Evolutionary conservation across 2,888 invertebrate species (phyloP).

Genomic region (Lepidochitona cinerea): DNA sequence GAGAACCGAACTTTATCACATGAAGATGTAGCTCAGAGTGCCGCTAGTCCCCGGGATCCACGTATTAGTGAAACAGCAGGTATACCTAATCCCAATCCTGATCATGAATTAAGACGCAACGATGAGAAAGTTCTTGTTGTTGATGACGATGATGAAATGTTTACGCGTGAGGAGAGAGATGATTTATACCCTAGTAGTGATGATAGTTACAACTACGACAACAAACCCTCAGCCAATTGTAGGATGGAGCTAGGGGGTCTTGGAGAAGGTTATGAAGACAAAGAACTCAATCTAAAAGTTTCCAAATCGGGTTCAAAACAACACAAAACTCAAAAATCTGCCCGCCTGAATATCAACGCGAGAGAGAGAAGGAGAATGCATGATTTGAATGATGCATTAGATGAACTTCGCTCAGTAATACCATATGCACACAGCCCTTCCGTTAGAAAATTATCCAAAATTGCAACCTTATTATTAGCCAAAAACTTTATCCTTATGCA

Average conservation of each 20-base stretch:
- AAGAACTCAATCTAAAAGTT: slow-evolving; percentile 11
- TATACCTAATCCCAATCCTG: not conserved
- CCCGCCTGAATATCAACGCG: slow-evolving; percentile 70
- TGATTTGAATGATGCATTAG: slow-evolving; percentile 72
- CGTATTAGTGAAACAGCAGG: not conserved
- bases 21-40: too few species aligned
- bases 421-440: slow-evolving; percentile 71
- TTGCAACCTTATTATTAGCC: slow-evolving; percentile 68
- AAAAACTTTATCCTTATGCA: slow-evolving; percentile 71
- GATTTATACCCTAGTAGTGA: slow-evolving; percentile 27
- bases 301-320: slow-evolving; percentile 30
- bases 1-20: too few species aligned
- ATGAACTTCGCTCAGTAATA: slow-evolving; percentile 68
- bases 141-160: slow-evolving; percentile 14
- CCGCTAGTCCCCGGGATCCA: not conserved
- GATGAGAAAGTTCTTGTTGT: slow-evolving; percentile 4
- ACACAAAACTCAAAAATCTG: slow-evolving; percentile 40
- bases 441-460: slow-evolving; percentile 70
- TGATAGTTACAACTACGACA: slow-evolving; percentile 18
- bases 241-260: not conserved
- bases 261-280: slow-evolving; percentile 31
- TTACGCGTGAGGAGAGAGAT: not conserved
- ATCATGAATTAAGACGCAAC: not conserved
- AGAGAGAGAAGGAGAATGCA: slow-evolving; percentile 73
- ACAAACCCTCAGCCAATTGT: not conserved